Conservation (phyloP, 2,113 vertebrate genomes). For the Caranx ignobilis region DNA sequence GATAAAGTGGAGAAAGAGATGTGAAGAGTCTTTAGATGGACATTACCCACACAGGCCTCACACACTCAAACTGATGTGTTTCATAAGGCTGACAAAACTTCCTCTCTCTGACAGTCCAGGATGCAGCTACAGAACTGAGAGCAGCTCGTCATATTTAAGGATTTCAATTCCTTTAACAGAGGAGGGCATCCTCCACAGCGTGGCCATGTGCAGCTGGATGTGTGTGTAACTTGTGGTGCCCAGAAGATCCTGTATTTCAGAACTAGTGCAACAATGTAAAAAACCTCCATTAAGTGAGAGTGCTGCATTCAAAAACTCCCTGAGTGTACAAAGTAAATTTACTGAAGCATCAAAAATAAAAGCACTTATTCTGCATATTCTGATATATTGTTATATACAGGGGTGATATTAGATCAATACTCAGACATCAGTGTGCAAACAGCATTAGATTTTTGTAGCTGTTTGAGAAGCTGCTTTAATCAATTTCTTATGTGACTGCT, state of each 20-base stretch:
- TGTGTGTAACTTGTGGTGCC: not conserved
- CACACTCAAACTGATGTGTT: conserved; percentile 50
- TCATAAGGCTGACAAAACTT: conserved; percentile 70
- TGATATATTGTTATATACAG: not conserved
- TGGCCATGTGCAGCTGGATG: not conserved
- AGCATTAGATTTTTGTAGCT: not conserved
- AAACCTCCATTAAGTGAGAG: not conserved
- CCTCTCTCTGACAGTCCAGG: conserved; percentile 54
- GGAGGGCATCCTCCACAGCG: not conserved
- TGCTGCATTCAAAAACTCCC: too few species aligned
- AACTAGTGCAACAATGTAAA: not conserved
- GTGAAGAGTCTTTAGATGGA: conserved; percentile 30
- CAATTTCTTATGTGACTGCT: not conserved
- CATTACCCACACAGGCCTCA: conserved; percentile 32
- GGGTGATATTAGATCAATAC: not conserved
- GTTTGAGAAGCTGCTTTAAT: not conserved
- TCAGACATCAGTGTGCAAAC: not conserved
- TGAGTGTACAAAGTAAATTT: too few species aligned
- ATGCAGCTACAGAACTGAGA: conserved; percentile 56
- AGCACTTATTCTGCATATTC: not conserved
- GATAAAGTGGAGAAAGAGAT: conserved; percentile 33
- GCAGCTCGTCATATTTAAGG: conserved; percentile 22
- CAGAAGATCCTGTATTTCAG: too few species aligned
- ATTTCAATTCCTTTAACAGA: conserved; percentile 56
- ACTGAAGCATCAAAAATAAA: not conserved